Evolutionary conservation across 1,140 invertebrate genomes (phyloP).

Genomic region (Drosophila melanica): DNA sequence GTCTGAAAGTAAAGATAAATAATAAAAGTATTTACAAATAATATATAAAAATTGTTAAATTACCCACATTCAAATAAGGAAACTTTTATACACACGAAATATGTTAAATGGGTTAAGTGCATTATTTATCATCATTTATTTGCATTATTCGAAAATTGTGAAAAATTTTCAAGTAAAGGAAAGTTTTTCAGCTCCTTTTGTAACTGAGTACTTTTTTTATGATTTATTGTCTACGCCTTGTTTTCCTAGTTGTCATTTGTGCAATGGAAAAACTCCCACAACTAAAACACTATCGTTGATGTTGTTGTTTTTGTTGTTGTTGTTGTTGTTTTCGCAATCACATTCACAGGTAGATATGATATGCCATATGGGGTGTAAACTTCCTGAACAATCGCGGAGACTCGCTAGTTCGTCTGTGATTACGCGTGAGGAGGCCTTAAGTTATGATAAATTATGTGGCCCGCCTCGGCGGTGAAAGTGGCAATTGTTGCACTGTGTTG

Average conservation of each 20-base stretch:
- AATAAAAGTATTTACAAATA: no score
- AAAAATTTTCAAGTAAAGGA: conserved; percentile 14
- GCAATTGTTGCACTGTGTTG: conserved; percentile 53
- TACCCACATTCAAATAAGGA: not conserved
- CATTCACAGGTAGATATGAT: conserved; percentile 19
- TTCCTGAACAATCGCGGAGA: conserved; percentile 52
- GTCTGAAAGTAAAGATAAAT: no score
- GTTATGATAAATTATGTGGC: conserved; percentile 76
- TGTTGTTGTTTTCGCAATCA: conserved; percentile 15
- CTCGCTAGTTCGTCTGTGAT: conserved; percentile 19
- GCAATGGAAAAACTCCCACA: conserved; percentile 64
- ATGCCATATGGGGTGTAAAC: conserved; percentile 15
- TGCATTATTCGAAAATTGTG: not conserved
- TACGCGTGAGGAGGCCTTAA: conserved; percentile 42
- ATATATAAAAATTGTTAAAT: not conserved
- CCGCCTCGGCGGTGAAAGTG: conserved; percentile 59
- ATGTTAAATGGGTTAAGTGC: conserved; percentile 7
- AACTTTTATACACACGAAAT: not conserved
- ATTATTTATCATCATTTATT: conserved; percentile 6
- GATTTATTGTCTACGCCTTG: conserved; percentile 15
- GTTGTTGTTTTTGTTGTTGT: conserved; percentile 10
- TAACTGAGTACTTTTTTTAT: conserved; percentile 4
- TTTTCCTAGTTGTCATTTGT: conserved; percentile 74
- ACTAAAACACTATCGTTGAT: not conserved
- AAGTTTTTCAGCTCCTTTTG: conserved; percentile 34